A percentile compares a stretch with the other conserved stretches of the same genome.
Evolutionary conservation across 2,797 vertebrate genomes (phyloP).

Genomic region (Hoplostethus mediterraneus): DNA sequence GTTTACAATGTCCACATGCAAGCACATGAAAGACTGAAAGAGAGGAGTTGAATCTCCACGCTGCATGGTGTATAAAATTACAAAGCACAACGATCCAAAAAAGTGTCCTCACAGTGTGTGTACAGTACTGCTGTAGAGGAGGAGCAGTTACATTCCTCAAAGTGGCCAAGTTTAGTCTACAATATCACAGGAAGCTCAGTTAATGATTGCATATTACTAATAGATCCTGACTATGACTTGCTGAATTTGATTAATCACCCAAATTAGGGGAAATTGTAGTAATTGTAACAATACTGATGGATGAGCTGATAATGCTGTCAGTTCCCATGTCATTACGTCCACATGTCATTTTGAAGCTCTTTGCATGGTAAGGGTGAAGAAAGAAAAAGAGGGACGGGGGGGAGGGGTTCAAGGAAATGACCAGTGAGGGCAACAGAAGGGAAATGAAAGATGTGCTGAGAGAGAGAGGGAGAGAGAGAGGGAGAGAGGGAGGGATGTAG

Average conservation of each 20-base stretch:
- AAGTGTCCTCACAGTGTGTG: slow-evolving; percentile 21
- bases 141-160: slow-evolving; percentile 64
- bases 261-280: background rate
- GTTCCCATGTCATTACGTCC: slow-evolving; percentile 14
- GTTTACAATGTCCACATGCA: too few relatives aligned
- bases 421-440: slow-evolving; percentile 71
- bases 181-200: slow-evolving; percentile 33
- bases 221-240: background rate
- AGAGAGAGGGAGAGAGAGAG: slow-evolving; percentile 52
- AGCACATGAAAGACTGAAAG: too few relatives aligned
- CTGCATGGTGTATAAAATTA: slow-evolving; percentile 17
- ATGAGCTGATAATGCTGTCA: slow-evolving; percentile 4
- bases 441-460: slow-evolving; percentile 77
- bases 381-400: slow-evolving; percentile 42
- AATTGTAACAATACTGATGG: background rate
- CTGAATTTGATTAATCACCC: background rate
- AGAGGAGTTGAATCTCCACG: too few relatives aligned
- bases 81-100: background rate
- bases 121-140: slow-evolving; percentile 42
- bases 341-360: slow-evolving; percentile 34
- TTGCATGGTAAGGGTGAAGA: slow-evolving; percentile 41
- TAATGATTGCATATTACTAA: slow-evolving; percentile 19
- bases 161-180: slow-evolving; percentile 46
- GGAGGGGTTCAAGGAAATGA: slow-evolving; percentile 65
- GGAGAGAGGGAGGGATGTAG: slow-evolving; percentile 50